phyloP scores from a whole-genome alignment of 2,888 invertebrate genomes.

The Limnephilus lunatus region DNA sequence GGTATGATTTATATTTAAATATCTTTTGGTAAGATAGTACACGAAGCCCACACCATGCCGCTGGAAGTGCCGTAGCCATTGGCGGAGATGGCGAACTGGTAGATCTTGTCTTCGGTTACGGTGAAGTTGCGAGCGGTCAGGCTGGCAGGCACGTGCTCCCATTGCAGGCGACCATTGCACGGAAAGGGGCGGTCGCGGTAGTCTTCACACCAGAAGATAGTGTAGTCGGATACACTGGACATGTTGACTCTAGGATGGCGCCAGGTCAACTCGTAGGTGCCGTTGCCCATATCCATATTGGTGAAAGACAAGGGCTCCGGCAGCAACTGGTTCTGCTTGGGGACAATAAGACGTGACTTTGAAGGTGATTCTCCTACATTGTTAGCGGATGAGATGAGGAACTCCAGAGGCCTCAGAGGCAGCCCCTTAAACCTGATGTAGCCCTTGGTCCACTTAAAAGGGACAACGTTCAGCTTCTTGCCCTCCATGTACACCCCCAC shows the following conservation, averaged over 20 bases:
- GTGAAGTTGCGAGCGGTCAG: slow-evolving; percentile 78
- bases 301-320: slow-evolving; percentile 80
- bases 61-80: slow-evolving; percentile 84
- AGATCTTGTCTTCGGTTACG: slow-evolving; percentile 78
- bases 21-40: slow-evolving; percentile 71
- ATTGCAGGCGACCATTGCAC: slow-evolving; percentile 78
- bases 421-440: slow-evolving; percentile 80
- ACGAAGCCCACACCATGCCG: slow-evolving; percentile 91
- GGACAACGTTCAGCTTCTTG: slow-evolving; percentile 71
- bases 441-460: slow-evolving; percentile 68
- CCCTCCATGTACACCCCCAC: slow-evolving; percentile 75
- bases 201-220: slow-evolving; percentile 87
- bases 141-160: slow-evolving; percentile 71
- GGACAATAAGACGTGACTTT: slow-evolving; percentile 80
- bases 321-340: slow-evolving; percentile 74
- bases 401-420: slow-evolving; percentile 71
- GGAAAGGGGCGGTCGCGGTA: slow-evolving; percentile 78
- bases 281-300: slow-evolving; percentile 85
- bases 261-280: slow-evolving; percentile 87
- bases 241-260: slow-evolving; percentile 75
- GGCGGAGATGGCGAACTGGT: slow-evolving; percentile 89
- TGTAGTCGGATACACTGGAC: slow-evolving; percentile 81
- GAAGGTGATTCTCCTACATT: slow-evolving; percentile 78
- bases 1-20: slow-evolving; percentile 65
- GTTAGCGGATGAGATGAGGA: slow-evolving; percentile 81